Percentiles rank a stretch among this genome's conserved stretches.
Conservation (phyloP, 2,113 vertebrate species). For the Alectura lathami region DNA sequence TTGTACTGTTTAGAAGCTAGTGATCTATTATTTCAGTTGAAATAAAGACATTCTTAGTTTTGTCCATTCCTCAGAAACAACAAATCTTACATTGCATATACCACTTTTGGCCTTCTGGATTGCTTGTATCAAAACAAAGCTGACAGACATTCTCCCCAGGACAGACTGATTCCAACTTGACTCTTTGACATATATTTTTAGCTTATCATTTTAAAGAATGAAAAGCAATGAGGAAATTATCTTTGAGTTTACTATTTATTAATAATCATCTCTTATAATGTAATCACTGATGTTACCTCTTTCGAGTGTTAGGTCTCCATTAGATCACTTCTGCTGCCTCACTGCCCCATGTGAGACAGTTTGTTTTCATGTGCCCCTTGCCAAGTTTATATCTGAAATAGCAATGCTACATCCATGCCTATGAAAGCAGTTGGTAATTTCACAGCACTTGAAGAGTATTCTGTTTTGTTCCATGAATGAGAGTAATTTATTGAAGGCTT, state of each 20-base stretch:
- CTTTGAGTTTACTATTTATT: neutral
- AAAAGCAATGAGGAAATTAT: neutral
- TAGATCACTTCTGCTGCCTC: neutral
- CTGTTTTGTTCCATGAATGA: neutral
- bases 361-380: neutral
- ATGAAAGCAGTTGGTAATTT: neutral
- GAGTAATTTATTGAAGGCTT: neutral
- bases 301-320: neutral
- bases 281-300: too few relatives aligned
- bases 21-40: neutral
- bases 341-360: neutral
- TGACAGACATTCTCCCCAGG: neutral
- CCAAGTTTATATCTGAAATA: neutral
- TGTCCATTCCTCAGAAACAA: neutral
- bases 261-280: neutral
- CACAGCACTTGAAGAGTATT: neutral
- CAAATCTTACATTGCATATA: neutral
- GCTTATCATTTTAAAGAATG: neutral
- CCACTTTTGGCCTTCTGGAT: neutral
- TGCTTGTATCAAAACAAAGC: neutral
- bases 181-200: neutral
- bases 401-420: rapidly evolving
- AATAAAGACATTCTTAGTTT: neutral
- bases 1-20: neutral
- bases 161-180: neutral